These are phyloP conservation scores for Epistrophe eligans DNA, from an alignment of 2,888 invertebrate species.

Conservation along the genomic window DNA sequence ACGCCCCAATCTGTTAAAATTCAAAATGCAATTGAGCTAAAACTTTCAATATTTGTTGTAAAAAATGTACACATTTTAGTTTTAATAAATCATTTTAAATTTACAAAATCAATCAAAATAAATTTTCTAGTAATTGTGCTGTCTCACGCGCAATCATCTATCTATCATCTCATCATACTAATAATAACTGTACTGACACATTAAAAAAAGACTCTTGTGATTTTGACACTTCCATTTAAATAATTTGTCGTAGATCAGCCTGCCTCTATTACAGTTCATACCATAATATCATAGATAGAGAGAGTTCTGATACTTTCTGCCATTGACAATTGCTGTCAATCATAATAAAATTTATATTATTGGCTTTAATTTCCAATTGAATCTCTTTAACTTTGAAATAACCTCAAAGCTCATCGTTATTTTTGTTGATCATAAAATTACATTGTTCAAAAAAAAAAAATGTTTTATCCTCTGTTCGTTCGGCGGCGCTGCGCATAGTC, in stretches of 20 bases:
- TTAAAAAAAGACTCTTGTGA: not conserved
- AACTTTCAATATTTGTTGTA: no score
- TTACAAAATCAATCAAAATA: no score
- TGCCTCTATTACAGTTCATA: not conserved
- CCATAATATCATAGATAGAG: not conserved
- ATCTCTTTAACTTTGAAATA: constrained; percentile 32
- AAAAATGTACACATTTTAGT: no score
- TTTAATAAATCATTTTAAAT: no score
- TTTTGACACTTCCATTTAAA: constrained; percentile 26
- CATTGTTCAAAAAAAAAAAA: not conserved
- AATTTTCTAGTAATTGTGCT: no score
- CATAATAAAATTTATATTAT: constrained; percentile 63
- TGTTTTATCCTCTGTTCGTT: not conserved
- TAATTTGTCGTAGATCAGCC: constrained; percentile 15
- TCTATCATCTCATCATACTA: not conserved
- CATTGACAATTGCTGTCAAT: constrained; percentile 48
- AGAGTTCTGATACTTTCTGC: not conserved
- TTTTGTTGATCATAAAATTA: constrained; percentile 29
- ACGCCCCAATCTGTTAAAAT: no score
- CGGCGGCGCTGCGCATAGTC: not conserved
- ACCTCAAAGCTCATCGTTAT: constrained; percentile 27
- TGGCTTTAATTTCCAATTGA: constrained; percentile 62
- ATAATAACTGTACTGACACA: not conserved
- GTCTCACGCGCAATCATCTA: not conserved
- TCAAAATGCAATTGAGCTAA: no score